Evolutionary conservation across 2,797 vertebrate genomes (phyloP).

Genomic region (Dipus sagitta): DNA sequence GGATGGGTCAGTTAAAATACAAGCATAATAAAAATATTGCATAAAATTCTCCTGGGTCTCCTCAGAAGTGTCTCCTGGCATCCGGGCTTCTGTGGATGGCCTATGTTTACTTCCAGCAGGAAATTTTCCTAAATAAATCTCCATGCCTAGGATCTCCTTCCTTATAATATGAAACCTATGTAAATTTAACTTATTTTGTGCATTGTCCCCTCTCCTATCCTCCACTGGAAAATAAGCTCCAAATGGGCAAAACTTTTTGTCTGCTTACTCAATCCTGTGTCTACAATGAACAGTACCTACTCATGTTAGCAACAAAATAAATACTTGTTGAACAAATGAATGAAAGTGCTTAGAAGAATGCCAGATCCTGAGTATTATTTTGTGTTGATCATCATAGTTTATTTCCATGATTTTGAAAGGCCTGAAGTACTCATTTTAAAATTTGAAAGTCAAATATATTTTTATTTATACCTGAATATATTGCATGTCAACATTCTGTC

Average conservation of each 20-base stretch:
- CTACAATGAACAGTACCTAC: not conserved
- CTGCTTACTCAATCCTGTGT: not conserved
- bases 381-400: not conserved
- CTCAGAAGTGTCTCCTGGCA: too few species aligned
- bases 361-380: not conserved
- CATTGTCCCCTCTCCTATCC: not conserved
- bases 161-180: not conserved
- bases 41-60: not conserved
- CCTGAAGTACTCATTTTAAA: slow-evolving; percentile 27
- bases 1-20: not conserved
- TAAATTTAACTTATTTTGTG: not conserved
- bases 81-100: not conserved
- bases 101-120: not conserved
- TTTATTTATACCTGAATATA: too few species aligned
- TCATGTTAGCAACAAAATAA: not conserved
- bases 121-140: not conserved
- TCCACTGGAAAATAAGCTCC: not conserved
- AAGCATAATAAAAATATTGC: not conserved
- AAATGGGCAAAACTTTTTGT: not conserved
- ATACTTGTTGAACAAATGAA: not conserved
- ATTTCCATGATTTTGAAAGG: slow-evolving; percentile 10
- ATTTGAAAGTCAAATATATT: slow-evolving; percentile 11
- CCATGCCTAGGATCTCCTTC: not conserved
- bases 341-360: not conserved
- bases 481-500: not conserved